A percentile compares a stretch with the other conserved stretches of the same genome.
Conservation (phyloP, 2,113 vertebrate species). For the Serinus canaria region DNA sequence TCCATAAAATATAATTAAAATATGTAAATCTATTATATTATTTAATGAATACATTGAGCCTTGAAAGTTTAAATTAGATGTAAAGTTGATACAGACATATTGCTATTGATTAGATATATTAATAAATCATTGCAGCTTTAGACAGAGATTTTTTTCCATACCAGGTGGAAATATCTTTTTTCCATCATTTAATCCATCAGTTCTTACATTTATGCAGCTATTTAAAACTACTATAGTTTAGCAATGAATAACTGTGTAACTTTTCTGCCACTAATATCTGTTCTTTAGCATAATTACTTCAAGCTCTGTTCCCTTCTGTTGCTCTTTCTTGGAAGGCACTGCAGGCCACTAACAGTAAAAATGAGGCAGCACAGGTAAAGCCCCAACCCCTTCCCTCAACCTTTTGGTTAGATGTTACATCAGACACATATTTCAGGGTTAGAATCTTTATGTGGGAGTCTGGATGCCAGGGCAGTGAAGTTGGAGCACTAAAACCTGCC, state of each 20-base stretch:
- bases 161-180: not conserved
- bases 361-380: not conserved
- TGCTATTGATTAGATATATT: constrained; percentile 66
- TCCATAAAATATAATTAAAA: constrained; percentile 80
- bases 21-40: constrained; percentile 78
- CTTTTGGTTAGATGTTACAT: not conserved
- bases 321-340: not conserved
- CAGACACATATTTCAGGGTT: not conserved
- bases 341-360: not conserved
- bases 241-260: not conserved
- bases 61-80: constrained; percentile 73
- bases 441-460: not conserved
- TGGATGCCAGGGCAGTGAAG: not conserved
- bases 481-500: not conserved
- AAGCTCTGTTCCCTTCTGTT: not conserved
- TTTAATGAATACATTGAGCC: constrained; percentile 75
- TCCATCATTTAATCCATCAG: not conserved
- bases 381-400: not conserved
- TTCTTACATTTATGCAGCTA: not conserved
- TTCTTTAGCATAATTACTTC: not conserved
- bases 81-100: constrained; percentile 71
- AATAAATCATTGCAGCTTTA: constrained; percentile 61
- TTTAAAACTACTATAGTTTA: not conserved
- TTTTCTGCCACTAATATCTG: not conserved
- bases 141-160: not conserved